These are phyloP conservation scores for Eublepharis macularius DNA, from an alignment of 2,113 vertebrate genomes.

Conservation along the genomic window DNA sequence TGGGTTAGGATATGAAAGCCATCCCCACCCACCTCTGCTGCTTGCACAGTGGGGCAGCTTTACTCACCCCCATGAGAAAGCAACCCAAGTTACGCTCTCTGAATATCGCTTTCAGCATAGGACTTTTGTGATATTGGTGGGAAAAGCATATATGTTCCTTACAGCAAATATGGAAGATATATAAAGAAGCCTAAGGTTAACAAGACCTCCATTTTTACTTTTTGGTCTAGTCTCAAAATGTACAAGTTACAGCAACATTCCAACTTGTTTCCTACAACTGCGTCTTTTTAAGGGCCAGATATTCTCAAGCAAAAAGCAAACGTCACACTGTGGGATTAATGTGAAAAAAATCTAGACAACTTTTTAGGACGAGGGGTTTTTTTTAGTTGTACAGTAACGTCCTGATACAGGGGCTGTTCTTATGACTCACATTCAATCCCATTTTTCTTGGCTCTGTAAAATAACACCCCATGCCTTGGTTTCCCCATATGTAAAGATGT, in stretches of 20 bases:
- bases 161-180: neutral
- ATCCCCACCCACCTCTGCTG: too few species aligned
- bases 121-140: too few species aligned
- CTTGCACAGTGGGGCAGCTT: too few species aligned
- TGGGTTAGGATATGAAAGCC: too few species aligned
- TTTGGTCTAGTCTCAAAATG: neutral
- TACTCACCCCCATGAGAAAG: too few species aligned
- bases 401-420: neutral
- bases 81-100: too few species aligned
- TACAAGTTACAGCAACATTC: neutral
- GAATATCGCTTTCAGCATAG: too few species aligned
- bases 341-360: neutral
- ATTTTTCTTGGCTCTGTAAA: neutral
- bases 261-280: neutral
- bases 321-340: neutral
- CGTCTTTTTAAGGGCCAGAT: neutral
- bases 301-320: neutral
- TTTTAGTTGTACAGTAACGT: neutral
- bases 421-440: neutral
- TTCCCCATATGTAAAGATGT: slow-evolving; percentile 8
- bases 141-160: neutral
- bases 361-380: neutral
- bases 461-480: neutral
- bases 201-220: neutral
- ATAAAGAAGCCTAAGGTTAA: neutral